Evolutionary conservation across 2,888 invertebrate species (phyloP).

Genomic region (Acleris laterana): DNA sequence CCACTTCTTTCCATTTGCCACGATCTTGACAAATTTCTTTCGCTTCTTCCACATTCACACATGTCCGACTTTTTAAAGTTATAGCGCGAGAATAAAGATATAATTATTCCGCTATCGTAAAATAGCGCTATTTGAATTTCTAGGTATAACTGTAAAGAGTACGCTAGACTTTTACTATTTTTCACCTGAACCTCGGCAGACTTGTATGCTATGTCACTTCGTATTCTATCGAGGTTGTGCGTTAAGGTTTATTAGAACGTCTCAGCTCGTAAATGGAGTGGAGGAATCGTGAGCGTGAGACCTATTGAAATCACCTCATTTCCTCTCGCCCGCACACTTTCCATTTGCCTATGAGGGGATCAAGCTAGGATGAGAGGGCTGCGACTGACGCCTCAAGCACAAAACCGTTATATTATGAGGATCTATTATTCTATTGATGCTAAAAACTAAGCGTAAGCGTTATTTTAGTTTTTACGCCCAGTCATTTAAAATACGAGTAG

Average conservation of each 20-base stretch:
- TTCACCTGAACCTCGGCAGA: too few relatives aligned
- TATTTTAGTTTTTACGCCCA: constrained; percentile 8
- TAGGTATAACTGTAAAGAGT: too few relatives aligned
- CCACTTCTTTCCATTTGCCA: too few relatives aligned
- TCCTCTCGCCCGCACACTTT: constrained; percentile 31
- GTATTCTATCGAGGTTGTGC: constrained; percentile 27
- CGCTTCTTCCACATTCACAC: too few relatives aligned
- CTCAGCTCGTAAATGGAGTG: constrained; percentile 35
- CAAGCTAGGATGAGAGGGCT: constrained; percentile 22
- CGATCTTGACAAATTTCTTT: too few relatives aligned
- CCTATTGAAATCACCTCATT: constrained; percentile 39
- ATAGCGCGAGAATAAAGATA: too few relatives aligned
- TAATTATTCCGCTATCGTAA: too few relatives aligned
- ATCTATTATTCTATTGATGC: constrained; percentile 20
- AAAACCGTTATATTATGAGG: constrained; percentile 8
- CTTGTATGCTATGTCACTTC: constrained; percentile 14
- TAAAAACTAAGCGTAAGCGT: constrained; percentile 17
- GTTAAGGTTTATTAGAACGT: constrained; percentile 39
- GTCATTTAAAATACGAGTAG: not conserved
- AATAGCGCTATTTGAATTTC: too few relatives aligned
- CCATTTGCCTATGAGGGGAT: constrained; percentile 34
- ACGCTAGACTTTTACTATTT: too few relatives aligned
- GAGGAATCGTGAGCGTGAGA: constrained; percentile 33
- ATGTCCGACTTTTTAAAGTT: too few relatives aligned
- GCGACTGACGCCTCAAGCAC: constrained; percentile 24